These are phyloP conservation scores for Passer domesticus DNA, from an alignment of 2,113 vertebrate species.

Conservation along the genomic window DNA sequence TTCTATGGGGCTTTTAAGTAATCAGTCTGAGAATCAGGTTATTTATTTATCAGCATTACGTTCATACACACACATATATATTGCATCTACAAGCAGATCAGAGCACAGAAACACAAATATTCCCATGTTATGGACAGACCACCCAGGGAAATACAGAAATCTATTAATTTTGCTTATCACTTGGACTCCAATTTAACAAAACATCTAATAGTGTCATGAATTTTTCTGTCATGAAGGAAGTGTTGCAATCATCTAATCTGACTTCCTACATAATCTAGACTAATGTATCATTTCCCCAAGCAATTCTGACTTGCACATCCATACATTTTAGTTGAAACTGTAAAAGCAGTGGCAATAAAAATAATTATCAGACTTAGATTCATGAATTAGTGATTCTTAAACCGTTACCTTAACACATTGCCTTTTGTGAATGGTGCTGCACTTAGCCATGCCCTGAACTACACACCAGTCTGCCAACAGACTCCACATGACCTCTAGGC, in stretches of 20 bases:
- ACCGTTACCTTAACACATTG: neutral
- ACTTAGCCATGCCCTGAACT: neutral
- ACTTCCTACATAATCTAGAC: neutral
- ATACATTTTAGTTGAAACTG: neutral
- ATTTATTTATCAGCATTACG: neutral
- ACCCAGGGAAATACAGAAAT: slow-evolving; percentile 47
- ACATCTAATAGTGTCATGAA: slow-evolving; percentile 39
- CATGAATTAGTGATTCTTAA: neutral
- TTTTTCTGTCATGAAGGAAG: slow-evolving; percentile 60
- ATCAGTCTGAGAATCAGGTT: neutral
- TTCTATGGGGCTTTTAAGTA: neutral
- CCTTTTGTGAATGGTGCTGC: slow-evolving; percentile 28
- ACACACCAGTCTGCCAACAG: neutral
- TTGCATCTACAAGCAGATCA: neutral
- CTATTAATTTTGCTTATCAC: slow-evolving; percentile 54
- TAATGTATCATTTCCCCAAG: neutral
- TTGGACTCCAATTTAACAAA: slow-evolving; percentile 34
- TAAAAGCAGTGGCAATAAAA: neutral
- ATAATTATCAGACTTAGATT: neutral
- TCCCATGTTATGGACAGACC: slow-evolving; percentile 14
- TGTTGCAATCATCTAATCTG: slow-evolving; percentile 45
- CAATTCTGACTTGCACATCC: neutral
- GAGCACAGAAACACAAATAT: slow-evolving; percentile 31
- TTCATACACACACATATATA: neutral
- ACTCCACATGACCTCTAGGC: slow-evolving; percentile 51